Conservation (phyloP, 2,797 vertebrate species). For the Lagocephalus sceleratus region DNA sequence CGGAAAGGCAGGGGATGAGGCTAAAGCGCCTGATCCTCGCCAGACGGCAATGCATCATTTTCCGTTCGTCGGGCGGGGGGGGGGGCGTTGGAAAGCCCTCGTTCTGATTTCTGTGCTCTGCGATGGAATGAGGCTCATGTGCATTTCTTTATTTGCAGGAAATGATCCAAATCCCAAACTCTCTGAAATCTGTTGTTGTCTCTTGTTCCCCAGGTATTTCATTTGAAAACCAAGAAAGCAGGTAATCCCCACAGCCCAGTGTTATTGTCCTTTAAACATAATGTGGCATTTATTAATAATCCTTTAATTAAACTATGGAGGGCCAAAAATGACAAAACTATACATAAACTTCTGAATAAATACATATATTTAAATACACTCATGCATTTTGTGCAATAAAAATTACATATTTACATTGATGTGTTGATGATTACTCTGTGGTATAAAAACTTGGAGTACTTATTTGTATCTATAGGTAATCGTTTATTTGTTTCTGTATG, state of each 20-base stretch:
- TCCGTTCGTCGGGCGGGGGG: too few relatives aligned
- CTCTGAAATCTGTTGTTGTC: too few relatives aligned
- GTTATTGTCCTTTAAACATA: neutral
- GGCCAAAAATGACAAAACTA: too few relatives aligned
- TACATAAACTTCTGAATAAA: too few relatives aligned
- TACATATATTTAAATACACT: too few relatives aligned
- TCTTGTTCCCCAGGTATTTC: neutral
- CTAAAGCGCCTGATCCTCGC: slow-evolving; percentile 3
- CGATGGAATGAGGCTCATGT: too few relatives aligned
- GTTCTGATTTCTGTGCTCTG: neutral
- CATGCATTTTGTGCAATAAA: too few relatives aligned
- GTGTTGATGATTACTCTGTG: too few relatives aligned
- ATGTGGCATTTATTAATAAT: neutral
- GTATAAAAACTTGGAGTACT: too few relatives aligned
- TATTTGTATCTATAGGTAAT: too few relatives aligned
- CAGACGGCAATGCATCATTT: neutral
- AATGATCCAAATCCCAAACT: neutral
- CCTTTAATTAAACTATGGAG: neutral
- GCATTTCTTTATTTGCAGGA: neutral
- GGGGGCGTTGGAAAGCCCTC: neutral
- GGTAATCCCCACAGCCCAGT: neutral
- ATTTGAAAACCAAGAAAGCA: neutral
- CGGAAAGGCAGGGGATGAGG: slow-evolving; percentile 6
- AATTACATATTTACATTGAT: too few relatives aligned
- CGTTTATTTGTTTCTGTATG: too few relatives aligned